A percentile compares a stretch with the other conserved stretches of the same genome.
Conservation (phyloP, 2,797 vertebrate genomes). For the Malurus leucopterus region DNA sequence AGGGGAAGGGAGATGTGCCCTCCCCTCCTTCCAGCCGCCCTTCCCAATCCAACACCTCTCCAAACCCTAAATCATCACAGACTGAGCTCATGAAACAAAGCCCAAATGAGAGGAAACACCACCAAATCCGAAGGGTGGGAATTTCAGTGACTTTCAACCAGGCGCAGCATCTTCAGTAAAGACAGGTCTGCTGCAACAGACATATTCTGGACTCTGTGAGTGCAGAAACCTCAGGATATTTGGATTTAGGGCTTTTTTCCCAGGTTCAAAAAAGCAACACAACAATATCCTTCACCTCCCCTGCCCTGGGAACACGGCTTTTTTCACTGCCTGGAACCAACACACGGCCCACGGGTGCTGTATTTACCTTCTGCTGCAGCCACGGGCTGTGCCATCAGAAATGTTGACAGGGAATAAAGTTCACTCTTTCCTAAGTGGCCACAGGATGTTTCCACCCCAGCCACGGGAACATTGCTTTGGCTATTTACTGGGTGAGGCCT, state of each 20-base stretch:
- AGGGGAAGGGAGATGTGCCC: neutral
- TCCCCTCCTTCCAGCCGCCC: neutral
- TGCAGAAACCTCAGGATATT: neutral
- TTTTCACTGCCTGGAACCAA: neutral
- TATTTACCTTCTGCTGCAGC: constrained; percentile 11
- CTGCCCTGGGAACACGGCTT: neutral
- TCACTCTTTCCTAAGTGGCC: constrained; percentile 45
- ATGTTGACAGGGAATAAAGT: constrained; percentile 56
- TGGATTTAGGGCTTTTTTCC: fast-evolving
- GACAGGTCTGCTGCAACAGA: neutral
- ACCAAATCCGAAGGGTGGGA: neutral
- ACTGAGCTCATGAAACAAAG: neutral
- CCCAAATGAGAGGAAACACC: fast-evolving
- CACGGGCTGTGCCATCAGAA: neutral
- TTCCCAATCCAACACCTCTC: neutral
- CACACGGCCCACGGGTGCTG: neutral
- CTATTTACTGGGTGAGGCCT: constrained; percentile 24
- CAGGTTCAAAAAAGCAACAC: neutral
- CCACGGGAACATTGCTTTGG: constrained; percentile 25
- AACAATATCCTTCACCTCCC: neutral
- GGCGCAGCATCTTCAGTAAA: neutral
- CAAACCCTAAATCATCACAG: neutral
- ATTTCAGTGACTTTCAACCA: neutral
- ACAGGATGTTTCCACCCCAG: constrained; percentile 47
- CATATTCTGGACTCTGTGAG: neutral